Evolutionary conservation across 1,140 invertebrate genomes (phyloP), one percentile per base, ranked within the genome.

Genomic region (Mamestra configurata): DNA sequence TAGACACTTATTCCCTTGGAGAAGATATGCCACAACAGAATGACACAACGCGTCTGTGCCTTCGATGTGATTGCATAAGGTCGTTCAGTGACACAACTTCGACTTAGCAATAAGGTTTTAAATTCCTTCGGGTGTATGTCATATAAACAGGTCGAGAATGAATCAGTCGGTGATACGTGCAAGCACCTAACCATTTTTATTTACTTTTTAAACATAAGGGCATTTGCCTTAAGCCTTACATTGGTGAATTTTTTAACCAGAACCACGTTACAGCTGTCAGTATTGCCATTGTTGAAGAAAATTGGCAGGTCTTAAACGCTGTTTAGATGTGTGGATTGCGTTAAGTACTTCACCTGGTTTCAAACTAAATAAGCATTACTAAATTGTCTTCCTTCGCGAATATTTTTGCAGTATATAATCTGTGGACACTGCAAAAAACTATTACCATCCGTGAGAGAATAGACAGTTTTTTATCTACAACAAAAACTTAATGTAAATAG

Each of bases 1-100:
- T 46, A 76, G 55, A 64, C 40, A 64, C 71, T 61, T 61, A 61
- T 73, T 73, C 71, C 51, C 51, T 73, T 73, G 51, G 37, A 73
- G 64, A 24, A 57, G 71, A 57, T 57, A 57, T 40, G 51, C 70
- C 51, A 35, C 70, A 53, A 70, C 22, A 24, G 53, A 24, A 20
- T 57, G 71, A 73, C 51, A 31, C 53, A 73, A 73, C 18, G 57
- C 7, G 24, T 71, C 10, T 11, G 51, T 40, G 35, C 51, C 53
- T 57, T n/a, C 53, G 8, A 43, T 8, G 31, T n/a, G 20, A 55
- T 43, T 73, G 51, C 71, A 59, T 73, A 73, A 73, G 35, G 53
- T 18, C 71, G 71, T 24, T 73, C 53, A 57, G 68, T 71, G 46
- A 71, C 68, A 71, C 68, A 71, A 71, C 68, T 13, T 24, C 11